Base-by-base conservation (phyloP, 1,140 invertebrate genomes). In the Drosophila obscura region DNA sequence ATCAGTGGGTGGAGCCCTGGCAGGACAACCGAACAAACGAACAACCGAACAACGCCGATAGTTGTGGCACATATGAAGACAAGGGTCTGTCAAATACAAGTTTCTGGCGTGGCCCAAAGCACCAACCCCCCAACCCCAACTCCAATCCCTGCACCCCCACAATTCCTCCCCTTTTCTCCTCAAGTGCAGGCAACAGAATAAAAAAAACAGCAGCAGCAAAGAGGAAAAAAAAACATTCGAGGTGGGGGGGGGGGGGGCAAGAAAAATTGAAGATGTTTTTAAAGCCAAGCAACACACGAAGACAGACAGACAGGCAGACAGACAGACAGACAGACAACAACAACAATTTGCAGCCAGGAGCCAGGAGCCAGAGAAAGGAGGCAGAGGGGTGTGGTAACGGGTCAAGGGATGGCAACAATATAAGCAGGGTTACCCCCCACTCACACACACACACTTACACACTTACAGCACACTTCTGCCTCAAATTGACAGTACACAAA, bases 81-180 rank as follows among this genome's bases (percentile, higher is more conserved):
- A 87, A 85, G 82, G 82, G 82, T 85, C 82, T 85, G 82, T 87
- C 82, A 87, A 87, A 87, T 87, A 85, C 82, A 85, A 87, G 82
- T 81, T 85, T 81, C 81, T 85, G 81, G 77, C 82, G 77, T 67
- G 56, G 81, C 81, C 56, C 63, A 64, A 63, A 53, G 57, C 46
- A 44, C 56, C 53, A 39, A 15, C 35, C 39, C 45, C 19, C 43
- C 44, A 28, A 16, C 16, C 19, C 13, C 51, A 24, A 9, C 15
- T 16, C 2, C n/a, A 49, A 51, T 3, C 7, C 35, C 9, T 15
- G 19, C 2, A 2, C 11, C 19, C 46, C 1, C 16, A 8, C 8
- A 31, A 9, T 19, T 4, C n/a, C 11, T 8, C 8, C n/a, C 4
- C 19, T 19, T 1, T 1, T 1, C 26, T n/a, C 28, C 35, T 13